phyloP scores from a whole-genome alignment of 2,113 vertebrate species.

The Bubo scandiacus region DNA sequence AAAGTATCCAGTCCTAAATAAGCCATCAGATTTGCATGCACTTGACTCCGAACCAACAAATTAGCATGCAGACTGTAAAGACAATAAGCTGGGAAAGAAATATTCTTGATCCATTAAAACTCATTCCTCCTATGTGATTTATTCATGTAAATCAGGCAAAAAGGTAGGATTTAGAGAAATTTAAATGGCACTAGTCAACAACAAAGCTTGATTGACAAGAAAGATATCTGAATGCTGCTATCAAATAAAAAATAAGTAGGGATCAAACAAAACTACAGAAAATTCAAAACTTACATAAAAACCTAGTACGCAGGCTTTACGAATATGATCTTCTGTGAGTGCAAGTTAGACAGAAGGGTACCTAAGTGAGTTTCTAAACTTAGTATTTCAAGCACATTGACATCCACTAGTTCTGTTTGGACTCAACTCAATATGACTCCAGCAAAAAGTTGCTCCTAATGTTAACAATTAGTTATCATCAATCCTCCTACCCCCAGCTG shows the following conservation, averaged over 20 bases:
- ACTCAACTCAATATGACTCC: background rate
- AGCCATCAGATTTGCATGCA: background rate
- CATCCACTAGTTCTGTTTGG: background rate
- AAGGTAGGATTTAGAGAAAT: background rate
- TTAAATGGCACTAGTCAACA: background rate
- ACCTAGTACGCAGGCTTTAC: background rate
- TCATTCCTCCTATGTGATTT: background rate
- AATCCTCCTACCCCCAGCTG: background rate
- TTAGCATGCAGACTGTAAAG: background rate
- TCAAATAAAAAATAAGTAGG: background rate
- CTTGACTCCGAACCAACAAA: background rate
- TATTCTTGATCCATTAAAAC: background rate
- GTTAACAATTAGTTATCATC: background rate
- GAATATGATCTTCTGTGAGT: background rate
- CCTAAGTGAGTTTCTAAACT: background rate
- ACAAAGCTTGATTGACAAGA: background rate
- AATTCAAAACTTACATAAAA: background rate
- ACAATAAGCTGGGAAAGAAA: background rate
- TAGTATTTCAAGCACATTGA: background rate
- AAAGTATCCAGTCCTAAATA: background rate
- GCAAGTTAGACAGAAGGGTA: background rate
- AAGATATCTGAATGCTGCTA: background rate
- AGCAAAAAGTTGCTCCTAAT: background rate
- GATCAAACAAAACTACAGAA: background rate
- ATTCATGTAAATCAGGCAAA: background rate